These are phyloP conservation scores for Gallinago solitaria DNA, from an alignment of 2,797 vertebrate species.

Conservation along the genomic window DNA sequence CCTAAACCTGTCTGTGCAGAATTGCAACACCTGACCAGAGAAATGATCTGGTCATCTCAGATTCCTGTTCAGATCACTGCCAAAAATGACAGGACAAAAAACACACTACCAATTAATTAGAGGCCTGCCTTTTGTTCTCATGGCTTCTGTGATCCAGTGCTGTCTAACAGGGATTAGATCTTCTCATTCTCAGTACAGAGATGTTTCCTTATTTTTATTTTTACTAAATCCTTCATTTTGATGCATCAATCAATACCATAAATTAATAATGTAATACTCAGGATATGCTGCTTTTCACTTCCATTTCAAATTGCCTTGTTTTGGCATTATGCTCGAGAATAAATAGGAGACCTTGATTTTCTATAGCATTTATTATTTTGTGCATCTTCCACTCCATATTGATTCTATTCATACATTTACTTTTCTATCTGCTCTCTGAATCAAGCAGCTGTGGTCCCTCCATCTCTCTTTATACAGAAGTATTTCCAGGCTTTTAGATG, in stretches of 20 bases:
- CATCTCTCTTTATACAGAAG: neutral
- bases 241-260: neutral
- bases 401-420: constrained; percentile 7
- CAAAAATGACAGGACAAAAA: neutral
- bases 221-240: constrained; percentile 29
- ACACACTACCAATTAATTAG: neutral
- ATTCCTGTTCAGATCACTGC: neutral
- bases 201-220: neutral
- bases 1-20: neutral
- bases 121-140: neutral
- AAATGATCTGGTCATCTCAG: neutral
- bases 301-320: constrained; percentile 25
- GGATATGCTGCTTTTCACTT: constrained; percentile 3
- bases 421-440: constrained; percentile 1
- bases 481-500: neutral
- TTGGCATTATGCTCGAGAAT: constrained; percentile 14
- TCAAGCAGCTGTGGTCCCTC: constrained; percentile 36
- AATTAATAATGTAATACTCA: constrained; percentile 16
- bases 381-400: neutral
- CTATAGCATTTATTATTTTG: constrained; percentile 22
- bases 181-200: neutral
- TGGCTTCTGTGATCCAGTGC: neutral
- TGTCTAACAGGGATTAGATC: neutral
- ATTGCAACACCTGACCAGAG: neutral
- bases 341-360: constrained; percentile 52